phyloP scores from a whole-genome alignment of 1,140 invertebrate genomes.

The Thaumetopoea pityocampa region DNA sequence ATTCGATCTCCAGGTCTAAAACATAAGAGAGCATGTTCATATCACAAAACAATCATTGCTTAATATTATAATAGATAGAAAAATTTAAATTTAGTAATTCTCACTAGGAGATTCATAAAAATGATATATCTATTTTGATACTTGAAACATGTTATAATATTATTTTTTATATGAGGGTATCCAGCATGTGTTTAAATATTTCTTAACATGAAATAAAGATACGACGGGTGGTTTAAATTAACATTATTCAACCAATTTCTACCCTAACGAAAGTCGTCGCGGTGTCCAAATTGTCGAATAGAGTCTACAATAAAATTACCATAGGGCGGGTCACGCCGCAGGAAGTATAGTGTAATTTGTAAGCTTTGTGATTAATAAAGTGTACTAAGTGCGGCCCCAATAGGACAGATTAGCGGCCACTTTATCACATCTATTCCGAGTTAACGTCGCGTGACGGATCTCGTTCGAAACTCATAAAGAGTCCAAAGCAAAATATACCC shows the following conservation, averaged over 20 bases:
- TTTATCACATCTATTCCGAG: slow-evolving; percentile 74
- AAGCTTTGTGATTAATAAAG: slow-evolving; percentile 75
- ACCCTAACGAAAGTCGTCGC: slow-evolving; percentile 49
- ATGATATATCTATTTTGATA: no score
- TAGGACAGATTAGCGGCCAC: slow-evolving; percentile 73
- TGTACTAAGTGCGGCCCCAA: slow-evolving; percentile 73
- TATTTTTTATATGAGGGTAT: no score
- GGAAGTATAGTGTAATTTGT: slow-evolving; percentile 73
- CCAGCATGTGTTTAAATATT: no score
- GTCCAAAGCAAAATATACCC: slow-evolving; percentile 72
- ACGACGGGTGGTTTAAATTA: slow-evolving; percentile 22
- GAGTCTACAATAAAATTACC: slow-evolving; percentile 67
- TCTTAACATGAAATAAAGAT: no score
- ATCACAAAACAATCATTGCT: no score
- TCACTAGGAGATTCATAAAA: no score
- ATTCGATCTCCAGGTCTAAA: no score
- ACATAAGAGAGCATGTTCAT: no score
- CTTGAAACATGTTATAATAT: no score
- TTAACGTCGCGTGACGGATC: slow-evolving; percentile 74
- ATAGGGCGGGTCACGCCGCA: slow-evolving; percentile 60
- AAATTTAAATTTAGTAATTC: no score
- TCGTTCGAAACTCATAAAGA: slow-evolving; percentile 74
- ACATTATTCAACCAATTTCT: slow-evolving; percentile 38
- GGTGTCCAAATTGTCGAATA: slow-evolving; percentile 59
- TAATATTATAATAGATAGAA: no score